These are phyloP conservation scores for Takifugu bimaculatus DNA, from an alignment of 2,113 vertebrate genomes.

Conservation along the genomic window DNA sequence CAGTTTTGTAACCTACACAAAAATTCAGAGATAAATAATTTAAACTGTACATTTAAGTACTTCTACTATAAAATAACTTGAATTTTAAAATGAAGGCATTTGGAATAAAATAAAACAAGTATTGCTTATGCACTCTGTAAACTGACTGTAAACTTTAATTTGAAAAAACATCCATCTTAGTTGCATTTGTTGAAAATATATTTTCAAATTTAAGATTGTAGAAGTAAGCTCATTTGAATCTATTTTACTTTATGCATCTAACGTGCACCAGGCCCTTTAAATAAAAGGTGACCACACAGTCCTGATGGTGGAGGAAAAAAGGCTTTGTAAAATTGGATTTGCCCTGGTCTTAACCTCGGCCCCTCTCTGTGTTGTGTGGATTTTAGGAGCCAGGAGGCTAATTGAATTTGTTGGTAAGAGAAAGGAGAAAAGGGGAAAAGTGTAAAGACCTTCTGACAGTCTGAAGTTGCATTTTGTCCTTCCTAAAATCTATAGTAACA, in stretches of 20 bases:
- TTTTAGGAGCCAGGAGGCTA: slow-evolving; percentile 72
- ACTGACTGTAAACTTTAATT: neutral
- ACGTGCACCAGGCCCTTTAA: slow-evolving; percentile 24
- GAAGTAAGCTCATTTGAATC: slow-evolving; percentile 22
- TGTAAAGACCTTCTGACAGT: slow-evolving; percentile 66
- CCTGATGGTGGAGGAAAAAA: slow-evolving; percentile 27
- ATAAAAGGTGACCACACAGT: slow-evolving; percentile 54
- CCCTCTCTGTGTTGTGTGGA: slow-evolving; percentile 68
- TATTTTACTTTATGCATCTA: slow-evolving; percentile 47
- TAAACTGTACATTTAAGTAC: neutral
- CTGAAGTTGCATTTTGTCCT: slow-evolving; percentile 67
- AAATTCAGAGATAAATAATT: neutral
- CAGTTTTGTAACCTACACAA: neutral
- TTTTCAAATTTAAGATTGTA: neutral
- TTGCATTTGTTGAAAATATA: neutral
- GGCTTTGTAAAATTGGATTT: slow-evolving; percentile 86
- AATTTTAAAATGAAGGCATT: no score
- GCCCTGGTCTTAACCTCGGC: slow-evolving; percentile 67
- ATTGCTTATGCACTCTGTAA: neutral
- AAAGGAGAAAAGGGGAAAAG: slow-evolving; percentile 47
- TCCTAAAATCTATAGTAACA: slow-evolving; percentile 61
- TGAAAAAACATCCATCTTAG: neutral
- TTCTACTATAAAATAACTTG: neutral
- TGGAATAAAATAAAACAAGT: no score
- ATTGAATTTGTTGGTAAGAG: slow-evolving; percentile 73